Percentiles rank a stretch among this genome's conserved stretches.
Evolutionary conservation across 2,113 vertebrate genomes (phyloP).

Genomic region (Bucco capensis): DNA sequence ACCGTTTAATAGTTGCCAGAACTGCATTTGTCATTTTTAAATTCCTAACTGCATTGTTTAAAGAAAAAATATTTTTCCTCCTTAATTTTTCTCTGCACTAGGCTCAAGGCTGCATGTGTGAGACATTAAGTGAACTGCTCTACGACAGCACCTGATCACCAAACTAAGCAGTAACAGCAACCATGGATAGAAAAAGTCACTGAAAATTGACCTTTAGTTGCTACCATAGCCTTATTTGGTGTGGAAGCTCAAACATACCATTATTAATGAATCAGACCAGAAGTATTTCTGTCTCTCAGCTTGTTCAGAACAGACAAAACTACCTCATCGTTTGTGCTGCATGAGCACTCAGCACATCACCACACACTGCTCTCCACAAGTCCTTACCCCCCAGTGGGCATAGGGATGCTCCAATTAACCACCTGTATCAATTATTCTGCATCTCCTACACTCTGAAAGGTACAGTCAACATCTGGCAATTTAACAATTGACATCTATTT

Average conservation of each 20-base stretch:
- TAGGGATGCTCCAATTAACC: neutral
- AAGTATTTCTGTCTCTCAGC: neutral
- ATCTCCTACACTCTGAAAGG: neutral
- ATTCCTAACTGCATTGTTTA: neutral
- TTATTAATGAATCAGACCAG: conserved; percentile 15
- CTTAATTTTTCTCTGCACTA: neutral
- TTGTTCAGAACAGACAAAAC: neutral
- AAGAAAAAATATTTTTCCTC: neutral
- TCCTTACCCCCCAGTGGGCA: rapidly evolving
- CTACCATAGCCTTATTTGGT: conserved; percentile 44
- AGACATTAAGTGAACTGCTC: neutral
- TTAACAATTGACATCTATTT: neutral
- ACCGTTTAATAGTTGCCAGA: neutral
- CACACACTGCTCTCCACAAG: neutral
- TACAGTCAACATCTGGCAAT: neutral
- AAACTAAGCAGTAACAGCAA: conserved; percentile 11
- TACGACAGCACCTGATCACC: conserved; percentile 33
- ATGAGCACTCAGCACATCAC: neutral
- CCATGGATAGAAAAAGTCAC: neutral
- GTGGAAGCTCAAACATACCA: neutral
- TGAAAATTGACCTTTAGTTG: conserved; percentile 15
- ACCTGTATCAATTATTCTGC: neutral
- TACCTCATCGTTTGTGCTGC: neutral
- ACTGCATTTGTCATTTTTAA: neutral
- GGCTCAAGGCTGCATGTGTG: neutral